A percentile compares a stretch with the other conserved stretches of the same genome.
Conservation (phyloP, 2,888 invertebrate genomes). For the Plagodis pulveraria region DNA sequence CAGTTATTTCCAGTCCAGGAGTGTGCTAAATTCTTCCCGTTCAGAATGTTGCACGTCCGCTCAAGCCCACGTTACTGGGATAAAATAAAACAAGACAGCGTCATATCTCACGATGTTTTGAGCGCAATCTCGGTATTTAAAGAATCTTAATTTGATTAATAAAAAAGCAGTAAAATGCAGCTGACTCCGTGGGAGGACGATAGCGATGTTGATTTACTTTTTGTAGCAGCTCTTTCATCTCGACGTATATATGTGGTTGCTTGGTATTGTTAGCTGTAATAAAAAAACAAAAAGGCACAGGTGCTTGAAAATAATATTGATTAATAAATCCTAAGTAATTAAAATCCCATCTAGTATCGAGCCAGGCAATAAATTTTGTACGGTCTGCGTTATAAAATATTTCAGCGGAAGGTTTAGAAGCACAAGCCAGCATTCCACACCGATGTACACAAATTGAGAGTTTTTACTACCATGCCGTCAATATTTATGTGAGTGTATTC, state of each 20-base stretch:
- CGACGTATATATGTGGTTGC: constrained; percentile 27
- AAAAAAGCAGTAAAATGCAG: constrained; percentile 50
- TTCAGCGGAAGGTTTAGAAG: constrained; percentile 43
- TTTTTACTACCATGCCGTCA: constrained; percentile 45
- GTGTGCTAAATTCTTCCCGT: constrained; percentile 20
- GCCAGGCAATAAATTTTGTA: constrained; percentile 50
- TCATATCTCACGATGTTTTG: constrained; percentile 57
- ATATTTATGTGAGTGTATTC: constrained; percentile 46
- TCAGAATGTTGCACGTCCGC: constrained; percentile 13
- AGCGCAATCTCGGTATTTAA: constrained; percentile 57
- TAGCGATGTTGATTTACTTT: constrained; percentile 45
- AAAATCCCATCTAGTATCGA: constrained; percentile 40
- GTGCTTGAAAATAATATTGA: constrained; percentile 22
- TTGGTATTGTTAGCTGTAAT: constrained; percentile 23
- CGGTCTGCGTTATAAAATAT: constrained; percentile 55
- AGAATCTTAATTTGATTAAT: constrained; percentile 70
- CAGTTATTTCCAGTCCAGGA: constrained; percentile 21
- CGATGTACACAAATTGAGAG: constrained; percentile 45
- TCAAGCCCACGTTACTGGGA: constrained; percentile 25
- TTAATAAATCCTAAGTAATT: constrained; percentile 35
- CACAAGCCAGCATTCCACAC: constrained; percentile 38
- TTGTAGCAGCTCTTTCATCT: constrained; percentile 40
- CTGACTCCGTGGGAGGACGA: constrained; percentile 54
- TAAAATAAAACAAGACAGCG: constrained; percentile 48
- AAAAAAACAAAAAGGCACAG: constrained; percentile 20